These are phyloP conservation scores for Uromys caudimaculatus DNA, from an alignment of 2,797 vertebrate species.

Conservation along the genomic window DNA sequence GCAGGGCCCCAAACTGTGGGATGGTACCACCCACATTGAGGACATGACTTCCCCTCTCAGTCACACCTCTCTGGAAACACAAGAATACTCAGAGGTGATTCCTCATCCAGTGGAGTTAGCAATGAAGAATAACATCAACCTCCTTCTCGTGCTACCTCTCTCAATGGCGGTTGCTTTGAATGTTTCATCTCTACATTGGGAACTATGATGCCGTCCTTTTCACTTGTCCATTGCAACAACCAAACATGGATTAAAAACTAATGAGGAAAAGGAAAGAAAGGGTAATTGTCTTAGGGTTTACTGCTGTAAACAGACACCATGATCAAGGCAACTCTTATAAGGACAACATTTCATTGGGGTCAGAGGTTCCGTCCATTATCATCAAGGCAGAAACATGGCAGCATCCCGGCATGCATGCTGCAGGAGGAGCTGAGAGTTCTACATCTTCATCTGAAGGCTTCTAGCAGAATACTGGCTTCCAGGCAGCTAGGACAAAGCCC, in stretches of 20 bases:
- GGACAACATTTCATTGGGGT: not conserved
- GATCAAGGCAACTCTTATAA: not conserved
- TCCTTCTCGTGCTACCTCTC: not conserved
- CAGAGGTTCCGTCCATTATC: not conserved
- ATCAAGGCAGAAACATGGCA: not conserved
- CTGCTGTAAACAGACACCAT: not conserved
- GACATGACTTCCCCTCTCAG: not conserved
- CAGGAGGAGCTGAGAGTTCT: not conserved
- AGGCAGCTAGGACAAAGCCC: not conserved
- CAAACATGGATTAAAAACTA: constrained; percentile 26
- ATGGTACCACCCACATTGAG: too few relatives aligned
- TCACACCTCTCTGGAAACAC: not conserved
- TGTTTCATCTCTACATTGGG: not conserved
- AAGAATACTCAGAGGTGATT: not conserved
- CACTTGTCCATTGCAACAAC: not conserved
- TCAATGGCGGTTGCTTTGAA: not conserved
- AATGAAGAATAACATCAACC: not conserved
- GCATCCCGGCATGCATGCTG: not conserved
- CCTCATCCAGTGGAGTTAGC: not conserved
- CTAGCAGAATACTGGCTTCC: not conserved
- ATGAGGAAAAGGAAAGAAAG: not conserved
- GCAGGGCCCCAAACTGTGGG: not conserved
- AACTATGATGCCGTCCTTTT: not conserved
- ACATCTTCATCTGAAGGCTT: not conserved
- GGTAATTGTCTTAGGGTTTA: not conserved